phyloP scores from a whole-genome alignment of 2,113 vertebrate genomes.

The Chascanopsetta lugubris region DNA sequence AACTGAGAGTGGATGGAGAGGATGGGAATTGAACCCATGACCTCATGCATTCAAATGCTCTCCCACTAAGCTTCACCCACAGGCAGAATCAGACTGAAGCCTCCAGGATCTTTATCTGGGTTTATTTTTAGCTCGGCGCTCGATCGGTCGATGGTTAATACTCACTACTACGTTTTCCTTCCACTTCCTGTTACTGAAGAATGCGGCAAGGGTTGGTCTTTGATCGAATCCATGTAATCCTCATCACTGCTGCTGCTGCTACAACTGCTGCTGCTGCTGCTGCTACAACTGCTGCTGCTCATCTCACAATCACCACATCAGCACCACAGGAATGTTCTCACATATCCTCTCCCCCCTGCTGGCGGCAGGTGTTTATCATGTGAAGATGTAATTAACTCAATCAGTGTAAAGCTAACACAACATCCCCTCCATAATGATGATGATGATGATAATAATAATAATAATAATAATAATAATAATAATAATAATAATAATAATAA shows the following conservation, averaged over 20 bases:
- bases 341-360: background rate
- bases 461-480: no score
- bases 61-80: no score
- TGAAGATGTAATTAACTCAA: background rate
- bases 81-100: background rate
- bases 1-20: no score
- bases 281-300: background rate
- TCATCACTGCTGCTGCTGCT: no score
- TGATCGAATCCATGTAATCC: background rate
- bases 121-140: constrained; percentile 19
- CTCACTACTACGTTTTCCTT: no score
- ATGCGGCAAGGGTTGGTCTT: no score
- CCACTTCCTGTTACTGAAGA: no score
- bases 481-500: no score
- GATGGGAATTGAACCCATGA: background rate
- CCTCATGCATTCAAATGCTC: no score
- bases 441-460: no score
- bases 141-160: constrained; percentile 18
- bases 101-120: constrained; percentile 21
- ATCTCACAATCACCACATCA: background rate
- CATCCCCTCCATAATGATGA: background rate
- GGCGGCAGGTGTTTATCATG: background rate
- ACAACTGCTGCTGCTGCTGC: no score
- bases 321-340: background rate
- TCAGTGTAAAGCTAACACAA: background rate